These are phyloP conservation scores for Myiopsitta monachus DNA, from an alignment of 2,113 vertebrate species.

Conservation along the genomic window DNA sequence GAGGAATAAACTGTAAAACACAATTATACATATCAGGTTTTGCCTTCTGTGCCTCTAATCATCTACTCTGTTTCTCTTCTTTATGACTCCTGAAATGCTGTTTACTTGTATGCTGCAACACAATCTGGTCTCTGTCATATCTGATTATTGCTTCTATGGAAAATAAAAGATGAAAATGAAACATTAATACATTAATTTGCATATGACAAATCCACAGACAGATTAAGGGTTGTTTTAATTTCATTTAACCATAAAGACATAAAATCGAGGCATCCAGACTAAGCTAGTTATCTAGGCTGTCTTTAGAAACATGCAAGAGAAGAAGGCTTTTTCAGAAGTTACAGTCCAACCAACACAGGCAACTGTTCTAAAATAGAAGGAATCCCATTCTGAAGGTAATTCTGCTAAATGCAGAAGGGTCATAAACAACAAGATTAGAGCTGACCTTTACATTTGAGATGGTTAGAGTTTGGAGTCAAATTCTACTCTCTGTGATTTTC, in stretches of 20 bases:
- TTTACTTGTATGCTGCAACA: background rate
- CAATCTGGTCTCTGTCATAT: background rate
- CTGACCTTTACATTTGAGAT: background rate
- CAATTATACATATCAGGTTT: background rate
- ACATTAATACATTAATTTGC: background rate
- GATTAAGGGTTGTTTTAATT: background rate
- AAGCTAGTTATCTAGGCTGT: background rate
- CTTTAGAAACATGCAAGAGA: background rate
- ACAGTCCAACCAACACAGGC: accelerated
- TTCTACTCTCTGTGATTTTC: background rate
- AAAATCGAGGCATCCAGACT: background rate
- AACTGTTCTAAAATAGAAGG: background rate
- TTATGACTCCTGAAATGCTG: background rate
- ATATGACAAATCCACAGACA: background rate
- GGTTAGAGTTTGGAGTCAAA: background rate
- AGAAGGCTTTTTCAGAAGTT: background rate
- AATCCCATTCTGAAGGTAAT: background rate
- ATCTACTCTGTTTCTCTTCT: background rate
- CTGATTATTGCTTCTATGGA: background rate
- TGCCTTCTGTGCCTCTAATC: background rate
- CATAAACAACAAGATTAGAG: background rate
- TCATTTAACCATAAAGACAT: background rate
- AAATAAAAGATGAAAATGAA: background rate
- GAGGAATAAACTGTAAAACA: background rate
- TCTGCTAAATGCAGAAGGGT: background rate